A percentile compares a stretch with the other conserved stretches of the same genome.
These are phyloP conservation scores for Himantopus leucocephalus DNA, from an alignment of 2,113 vertebrate genomes.

Conservation along the genomic window DNA sequence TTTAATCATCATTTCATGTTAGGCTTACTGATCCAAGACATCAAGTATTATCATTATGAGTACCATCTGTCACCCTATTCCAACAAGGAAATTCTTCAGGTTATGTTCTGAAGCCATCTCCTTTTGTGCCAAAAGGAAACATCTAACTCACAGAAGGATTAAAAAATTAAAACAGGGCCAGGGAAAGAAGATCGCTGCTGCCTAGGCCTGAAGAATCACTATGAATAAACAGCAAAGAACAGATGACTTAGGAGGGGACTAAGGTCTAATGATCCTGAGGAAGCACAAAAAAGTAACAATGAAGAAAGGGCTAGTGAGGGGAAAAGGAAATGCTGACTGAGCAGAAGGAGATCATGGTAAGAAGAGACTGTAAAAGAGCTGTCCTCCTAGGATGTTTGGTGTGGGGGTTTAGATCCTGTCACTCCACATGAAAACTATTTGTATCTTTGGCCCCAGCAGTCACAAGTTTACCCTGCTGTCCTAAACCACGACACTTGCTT, in stretches of 20 bases:
- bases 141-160: neutral
- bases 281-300: slow-evolving; percentile 21
- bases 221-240: neutral
- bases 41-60: slow-evolving; percentile 41
- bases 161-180: neutral
- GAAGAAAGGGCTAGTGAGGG: neutral
- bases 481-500: neutral
- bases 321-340: slow-evolving; percentile 59
- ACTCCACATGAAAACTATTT: neutral
- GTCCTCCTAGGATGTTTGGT: neutral
- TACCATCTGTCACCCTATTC: slow-evolving; percentile 41
- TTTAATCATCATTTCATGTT: slow-evolving; percentile 49
- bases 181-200: neutral
- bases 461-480: neutral
- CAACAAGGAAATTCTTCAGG: slow-evolving; percentile 31
- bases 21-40: slow-evolving; percentile 45
- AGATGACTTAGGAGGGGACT: neutral
- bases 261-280: neutral
- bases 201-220: neutral
- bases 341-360: slow-evolving; percentile 6
- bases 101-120: slow-evolving; percentile 26
- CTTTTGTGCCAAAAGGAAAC: slow-evolving; percentile 9
- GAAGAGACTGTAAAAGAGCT: neutral
- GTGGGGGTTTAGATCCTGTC: neutral
- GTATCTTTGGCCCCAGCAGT: neutral